phyloP scores from a whole-genome alignment of 1,140 invertebrate species.

The Nomia melanderi region DNA sequence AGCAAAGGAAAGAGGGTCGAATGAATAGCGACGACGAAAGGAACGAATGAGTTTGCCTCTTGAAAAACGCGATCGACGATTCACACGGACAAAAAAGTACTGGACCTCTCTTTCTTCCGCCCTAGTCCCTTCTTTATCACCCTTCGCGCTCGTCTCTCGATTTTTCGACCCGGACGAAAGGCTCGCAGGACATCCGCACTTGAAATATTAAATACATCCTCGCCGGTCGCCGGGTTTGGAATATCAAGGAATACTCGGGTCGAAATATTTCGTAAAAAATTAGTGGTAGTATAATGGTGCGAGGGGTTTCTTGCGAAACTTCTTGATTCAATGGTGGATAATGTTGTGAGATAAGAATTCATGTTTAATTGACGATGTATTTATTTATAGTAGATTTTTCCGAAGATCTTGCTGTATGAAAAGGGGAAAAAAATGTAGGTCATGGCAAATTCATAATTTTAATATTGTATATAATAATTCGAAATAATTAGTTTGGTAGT shows the following conservation, averaged over 20 bases:
- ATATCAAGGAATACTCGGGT: background rate
- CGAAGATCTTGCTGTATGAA: no score
- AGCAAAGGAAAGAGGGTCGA: conserved; percentile 33
- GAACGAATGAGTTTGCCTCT: conserved; percentile 61
- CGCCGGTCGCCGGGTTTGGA: background rate
- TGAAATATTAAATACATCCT: background rate
- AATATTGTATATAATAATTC: no score
- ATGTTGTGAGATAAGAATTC: no score
- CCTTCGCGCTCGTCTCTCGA: background rate
- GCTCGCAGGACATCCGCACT: background rate
- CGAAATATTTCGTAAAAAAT: no score
- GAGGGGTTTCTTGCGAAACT: no score
- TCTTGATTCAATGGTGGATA: no score
- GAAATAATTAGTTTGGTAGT: no score
- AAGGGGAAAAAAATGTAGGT: no score
- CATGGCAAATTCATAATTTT: no score
- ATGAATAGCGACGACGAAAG: conserved; percentile 65
- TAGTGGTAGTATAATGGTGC: no score
- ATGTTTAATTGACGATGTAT: no score
- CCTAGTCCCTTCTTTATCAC: background rate
- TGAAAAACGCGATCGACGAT: conserved; percentile 66
- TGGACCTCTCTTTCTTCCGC: conserved; percentile 4
- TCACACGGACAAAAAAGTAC: conserved; percentile 55
- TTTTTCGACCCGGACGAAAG: background rate
- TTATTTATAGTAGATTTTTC: no score